phyloP scores from a whole-genome alignment of 2,113 vertebrate species.

The Campylomormyrus numenius region DNA sequence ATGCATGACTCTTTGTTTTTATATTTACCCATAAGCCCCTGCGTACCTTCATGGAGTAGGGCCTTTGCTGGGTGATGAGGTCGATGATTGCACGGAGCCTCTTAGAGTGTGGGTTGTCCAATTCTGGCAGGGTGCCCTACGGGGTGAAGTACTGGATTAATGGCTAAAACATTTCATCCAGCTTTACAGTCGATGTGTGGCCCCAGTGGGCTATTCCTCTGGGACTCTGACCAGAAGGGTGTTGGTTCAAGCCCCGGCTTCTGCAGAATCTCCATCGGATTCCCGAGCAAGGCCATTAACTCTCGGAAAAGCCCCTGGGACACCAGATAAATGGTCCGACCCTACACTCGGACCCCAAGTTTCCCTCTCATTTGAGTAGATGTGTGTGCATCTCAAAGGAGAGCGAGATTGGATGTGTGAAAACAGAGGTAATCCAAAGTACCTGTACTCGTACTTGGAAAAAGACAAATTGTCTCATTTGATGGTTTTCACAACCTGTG shows the following conservation, averaged over 20 bases:
- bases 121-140: slow-evolving; percentile 70
- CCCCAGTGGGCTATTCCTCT: background rate
- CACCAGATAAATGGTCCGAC: background rate
- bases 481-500: background rate
- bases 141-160: background rate
- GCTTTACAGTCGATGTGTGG: background rate
- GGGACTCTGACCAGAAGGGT: background rate
- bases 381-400: background rate
- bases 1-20: background rate
- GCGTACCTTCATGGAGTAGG: slow-evolving; percentile 85
- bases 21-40: background rate
- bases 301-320: background rate
- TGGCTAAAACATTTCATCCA: background rate
- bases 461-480: background rate
- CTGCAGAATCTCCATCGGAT: background rate
- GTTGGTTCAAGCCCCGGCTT: background rate
- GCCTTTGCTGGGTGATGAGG: slow-evolving; percentile 63
- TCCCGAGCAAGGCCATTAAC: background rate
- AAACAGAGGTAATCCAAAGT: background rate
- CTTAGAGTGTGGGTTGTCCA: slow-evolving; percentile 74
- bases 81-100: slow-evolving; percentile 68
- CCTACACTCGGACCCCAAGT: background rate
- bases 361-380: background rate
- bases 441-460: background rate
- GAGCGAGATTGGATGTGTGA: background rate